Base-by-base conservation (phyloP, 2,797 vertebrate species). In the Anableps anableps region DNA sequence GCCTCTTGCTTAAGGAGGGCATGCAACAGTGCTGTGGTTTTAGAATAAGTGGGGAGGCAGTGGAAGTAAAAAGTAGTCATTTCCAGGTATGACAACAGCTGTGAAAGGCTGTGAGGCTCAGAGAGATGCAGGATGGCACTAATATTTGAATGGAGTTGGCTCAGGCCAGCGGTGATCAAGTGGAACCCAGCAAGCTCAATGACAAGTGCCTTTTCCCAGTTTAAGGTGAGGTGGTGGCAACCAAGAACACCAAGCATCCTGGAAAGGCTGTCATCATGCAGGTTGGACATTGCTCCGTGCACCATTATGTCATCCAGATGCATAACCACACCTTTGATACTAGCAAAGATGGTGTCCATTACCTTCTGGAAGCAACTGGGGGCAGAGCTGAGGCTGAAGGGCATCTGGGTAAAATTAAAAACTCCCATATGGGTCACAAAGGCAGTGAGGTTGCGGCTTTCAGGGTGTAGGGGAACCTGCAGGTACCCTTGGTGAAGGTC, bases 171-270 rank as follows among this genome's bases (percentile, higher is more conserved):
- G 0, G 36, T 14, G 0, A 72, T 73, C 9, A 83, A n/a, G 5
- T 9, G 11, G 29, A 53, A 80, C 47, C 80, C 21, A 64, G 53
- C 78, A 76, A 76, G 66, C 9, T 75, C 41, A 2, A 60, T 62
- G n/a, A 23, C 16, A 9, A 51, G 26, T 4, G 41, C 38, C 21
- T 60, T 45, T 26, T 75, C 36, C 53, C 14, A 38, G 19, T 75
- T 75, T 13, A 75, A 21, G 29, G 16, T 60, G 26, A 75, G 74
- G 38, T n/a, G 11, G 26, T 36, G 31, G 29, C 16, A 1, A 13
- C 43, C 43, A 0, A 68, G 75, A 4, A 36, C 14, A 0, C 36
- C 5, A 0, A 76, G 75, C 5, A 77, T 5, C 45, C 21, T 34
- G 29, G 31, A 48, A 16, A 64, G 55, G 19, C 1, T 7, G 1